Conservation (phyloP, 2,113 vertebrate genomes). For the Leptosomus discolor region DNA sequence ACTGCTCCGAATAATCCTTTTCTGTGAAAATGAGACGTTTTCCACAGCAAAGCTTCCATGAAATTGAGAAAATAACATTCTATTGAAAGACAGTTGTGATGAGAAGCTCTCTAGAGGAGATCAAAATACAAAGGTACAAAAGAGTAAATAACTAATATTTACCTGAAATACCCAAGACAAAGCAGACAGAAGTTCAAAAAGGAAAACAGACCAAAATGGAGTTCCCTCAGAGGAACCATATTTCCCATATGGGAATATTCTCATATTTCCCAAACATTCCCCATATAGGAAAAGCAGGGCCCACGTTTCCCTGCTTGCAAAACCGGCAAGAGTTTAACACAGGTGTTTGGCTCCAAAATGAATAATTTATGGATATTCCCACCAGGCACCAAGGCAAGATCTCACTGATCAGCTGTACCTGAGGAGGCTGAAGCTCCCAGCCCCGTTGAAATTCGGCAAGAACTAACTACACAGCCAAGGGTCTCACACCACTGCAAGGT, state of each 20-base stretch:
- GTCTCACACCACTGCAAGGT: not conserved
- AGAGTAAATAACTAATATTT: not conserved
- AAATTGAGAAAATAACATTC: not conserved
- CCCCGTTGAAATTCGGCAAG: not conserved
- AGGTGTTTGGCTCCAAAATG: not conserved
- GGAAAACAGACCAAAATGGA: not conserved
- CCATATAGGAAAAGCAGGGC: not conserved
- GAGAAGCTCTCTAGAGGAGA: not conserved
- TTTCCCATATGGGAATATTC: not conserved
- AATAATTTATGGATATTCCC: not conserved
- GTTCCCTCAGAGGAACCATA: not conserved
- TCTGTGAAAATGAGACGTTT: not conserved
- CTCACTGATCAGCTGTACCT: not conserved
- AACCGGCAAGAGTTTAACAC: not conserved
- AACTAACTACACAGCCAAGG: not conserved
- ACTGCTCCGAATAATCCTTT: not conserved
- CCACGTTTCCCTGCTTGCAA: not conserved
- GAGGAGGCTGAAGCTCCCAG: not conserved
- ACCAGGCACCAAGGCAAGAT: not conserved
- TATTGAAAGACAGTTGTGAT: not conserved
- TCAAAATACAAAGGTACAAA: not conserved
- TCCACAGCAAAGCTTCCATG: not conserved
- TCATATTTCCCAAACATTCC: not conserved
- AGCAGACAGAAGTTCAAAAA: not conserved
- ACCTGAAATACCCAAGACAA: not conserved